Percentiles rank a stretch among this genome's conserved stretches.
phyloP scores from a whole-genome alignment of 1,140 invertebrate species.

The Drosophila tani region DNA sequence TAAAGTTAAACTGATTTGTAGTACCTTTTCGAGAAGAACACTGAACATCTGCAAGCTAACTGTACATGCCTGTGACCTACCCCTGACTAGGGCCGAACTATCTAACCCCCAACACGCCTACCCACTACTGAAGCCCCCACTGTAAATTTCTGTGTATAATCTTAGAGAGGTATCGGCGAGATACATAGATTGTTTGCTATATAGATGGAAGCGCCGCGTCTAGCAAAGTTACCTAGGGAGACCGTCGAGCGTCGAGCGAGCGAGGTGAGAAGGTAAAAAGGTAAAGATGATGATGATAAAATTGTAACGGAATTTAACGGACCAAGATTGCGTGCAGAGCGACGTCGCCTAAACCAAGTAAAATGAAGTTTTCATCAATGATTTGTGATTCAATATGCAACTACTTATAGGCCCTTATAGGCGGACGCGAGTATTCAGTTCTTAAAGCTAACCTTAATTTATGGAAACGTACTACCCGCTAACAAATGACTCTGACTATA shows the following conservation, averaged over 20 bases:
- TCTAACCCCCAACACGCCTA: slow-evolving; percentile 23
- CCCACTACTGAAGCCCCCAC: slow-evolving; percentile 43
- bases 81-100: slow-evolving; percentile 31
- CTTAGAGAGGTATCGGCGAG: slow-evolving; percentile 54
- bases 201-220: slow-evolving; percentile 66
- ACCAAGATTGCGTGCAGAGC: slow-evolving; percentile 82
- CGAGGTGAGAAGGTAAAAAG: neutral
- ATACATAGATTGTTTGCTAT: slow-evolving; percentile 65
- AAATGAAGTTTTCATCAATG: slow-evolving; percentile 84
- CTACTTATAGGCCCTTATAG: slow-evolving; percentile 53
- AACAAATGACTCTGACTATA: slow-evolving; percentile 82
- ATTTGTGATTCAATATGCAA: slow-evolving; percentile 84
- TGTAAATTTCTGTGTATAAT: slow-evolving; percentile 83
- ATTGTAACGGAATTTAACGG: slow-evolving; percentile 81
- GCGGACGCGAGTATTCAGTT: slow-evolving; percentile 64
- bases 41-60: slow-evolving; percentile 48
- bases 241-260: slow-evolving; percentile 9
- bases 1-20: slow-evolving; percentile 80
- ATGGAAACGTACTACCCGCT: slow-evolving; percentile 67
- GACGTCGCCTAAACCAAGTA: slow-evolving; percentile 80
- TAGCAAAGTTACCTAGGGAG: slow-evolving; percentile 27
- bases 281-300: slow-evolving; percentile 51
- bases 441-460: slow-evolving; percentile 72
- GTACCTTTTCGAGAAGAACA: slow-evolving; percentile 71
- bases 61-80: slow-evolving; percentile 71